Evolutionary conservation across 2,797 vertebrate species (phyloP).

Genomic region (Fratercula arctica): DNA sequence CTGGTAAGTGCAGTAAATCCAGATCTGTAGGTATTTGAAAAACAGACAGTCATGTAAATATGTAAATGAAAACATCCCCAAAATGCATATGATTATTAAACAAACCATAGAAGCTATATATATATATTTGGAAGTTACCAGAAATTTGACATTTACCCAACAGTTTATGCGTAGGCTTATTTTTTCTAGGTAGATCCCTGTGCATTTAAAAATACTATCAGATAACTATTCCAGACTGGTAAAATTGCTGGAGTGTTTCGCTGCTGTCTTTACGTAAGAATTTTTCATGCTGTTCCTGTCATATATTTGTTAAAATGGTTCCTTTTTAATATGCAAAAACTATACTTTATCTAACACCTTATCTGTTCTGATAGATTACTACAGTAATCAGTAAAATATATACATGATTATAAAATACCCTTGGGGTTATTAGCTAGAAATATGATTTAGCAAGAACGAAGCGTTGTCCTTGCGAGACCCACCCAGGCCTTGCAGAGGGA

Average conservation of each 20-base stretch:
- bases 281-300: not conserved
- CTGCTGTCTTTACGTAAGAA: not conserved
- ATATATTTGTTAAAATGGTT: not conserved
- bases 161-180: not conserved
- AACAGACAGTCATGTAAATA: conserved; percentile 9
- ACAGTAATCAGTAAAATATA: not conserved
- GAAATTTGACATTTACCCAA: conserved; percentile 1
- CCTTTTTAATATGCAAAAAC: not conserved
- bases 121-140: not conserved
- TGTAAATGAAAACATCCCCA: not conserved
- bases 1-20: not conserved
- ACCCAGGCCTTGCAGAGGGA: not conserved
- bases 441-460: not conserved
- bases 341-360: not conserved
- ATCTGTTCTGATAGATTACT: not conserved
- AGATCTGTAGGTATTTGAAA: not conserved
- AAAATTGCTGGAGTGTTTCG: not conserved
- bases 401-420: not conserved
- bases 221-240: not conserved
- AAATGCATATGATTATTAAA: conserved; percentile 1
- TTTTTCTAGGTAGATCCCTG: not conserved
- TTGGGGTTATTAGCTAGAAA: not conserved
- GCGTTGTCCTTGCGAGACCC: not conserved
- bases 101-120: not conserved
- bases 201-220: not conserved